These are phyloP conservation scores for Solenopsis invicta DNA, from an alignment of 1,140 invertebrate genomes.

Conservation along the genomic window DNA sequence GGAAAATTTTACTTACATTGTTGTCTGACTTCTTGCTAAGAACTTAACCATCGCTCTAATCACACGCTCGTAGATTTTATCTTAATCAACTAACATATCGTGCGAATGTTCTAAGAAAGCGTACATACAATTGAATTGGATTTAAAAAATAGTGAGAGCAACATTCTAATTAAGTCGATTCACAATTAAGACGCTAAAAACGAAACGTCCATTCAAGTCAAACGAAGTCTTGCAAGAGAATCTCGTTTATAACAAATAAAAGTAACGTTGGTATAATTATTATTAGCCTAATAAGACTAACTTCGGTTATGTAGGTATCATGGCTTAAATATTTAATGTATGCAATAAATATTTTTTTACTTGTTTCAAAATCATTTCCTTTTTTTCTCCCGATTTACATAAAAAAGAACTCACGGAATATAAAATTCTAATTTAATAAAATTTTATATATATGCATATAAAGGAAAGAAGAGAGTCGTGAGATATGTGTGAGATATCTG, in stretches of 20 bases:
- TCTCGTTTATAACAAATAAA: background rate
- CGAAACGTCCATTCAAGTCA: background rate
- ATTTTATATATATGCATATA: no score
- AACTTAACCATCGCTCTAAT: background rate
- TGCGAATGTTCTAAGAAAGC: constrained; percentile 5
- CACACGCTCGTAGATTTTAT: background rate
- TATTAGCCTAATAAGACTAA: background rate
- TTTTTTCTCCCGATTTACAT: no score
- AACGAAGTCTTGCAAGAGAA: background rate
- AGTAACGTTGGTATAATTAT: constrained; percentile 1
- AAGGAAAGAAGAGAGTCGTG: no score
- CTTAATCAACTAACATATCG: background rate
- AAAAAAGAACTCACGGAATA: no score
- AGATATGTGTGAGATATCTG: no score
- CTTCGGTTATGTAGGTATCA: background rate
- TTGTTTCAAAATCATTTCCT: background rate
- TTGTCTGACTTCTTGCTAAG: constrained; percentile 5
- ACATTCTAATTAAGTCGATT: constrained; percentile 36
- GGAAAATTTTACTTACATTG: constrained; percentile 24
- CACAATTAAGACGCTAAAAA: constrained; percentile 5
- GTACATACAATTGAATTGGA: constrained; percentile 19
- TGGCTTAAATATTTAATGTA: background rate
- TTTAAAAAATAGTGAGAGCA: constrained; percentile 11
- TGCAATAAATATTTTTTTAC: background rate
- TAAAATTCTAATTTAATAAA: no score